phyloP scores from a whole-genome alignment of 2,113 vertebrate species.

The Gracilinanus agilis region DNA sequence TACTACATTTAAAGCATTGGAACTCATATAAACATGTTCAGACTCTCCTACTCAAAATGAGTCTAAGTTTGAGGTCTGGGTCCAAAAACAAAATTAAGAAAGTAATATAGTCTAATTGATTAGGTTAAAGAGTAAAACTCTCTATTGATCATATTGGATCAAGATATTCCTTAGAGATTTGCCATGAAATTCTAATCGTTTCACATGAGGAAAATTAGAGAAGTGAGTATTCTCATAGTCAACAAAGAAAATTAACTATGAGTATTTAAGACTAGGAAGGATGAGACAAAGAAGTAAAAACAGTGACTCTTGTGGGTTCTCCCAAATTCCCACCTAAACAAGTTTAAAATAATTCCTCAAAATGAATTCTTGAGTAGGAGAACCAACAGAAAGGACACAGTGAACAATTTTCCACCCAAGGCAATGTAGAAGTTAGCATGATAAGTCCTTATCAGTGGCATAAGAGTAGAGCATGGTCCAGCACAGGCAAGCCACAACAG shows the following conservation, averaged over 20 bases:
- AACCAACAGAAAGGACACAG: no score
- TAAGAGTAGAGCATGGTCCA: no score
- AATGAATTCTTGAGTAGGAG: no score
- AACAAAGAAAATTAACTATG: neutral
- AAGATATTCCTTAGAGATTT: neutral
- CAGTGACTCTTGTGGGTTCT: no score
- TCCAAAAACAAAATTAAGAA: slow-evolving; percentile 2
- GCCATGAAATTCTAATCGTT: neutral
- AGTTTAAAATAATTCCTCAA: no score
- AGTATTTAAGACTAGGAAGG: neutral
- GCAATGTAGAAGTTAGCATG: no score
- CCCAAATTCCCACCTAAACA: no score
- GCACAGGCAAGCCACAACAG: no score
- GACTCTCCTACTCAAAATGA: neutral
- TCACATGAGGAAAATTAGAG: neutral
- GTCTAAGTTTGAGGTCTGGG: neutral
- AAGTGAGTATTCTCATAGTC: neutral
- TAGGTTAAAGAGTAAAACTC: neutral
- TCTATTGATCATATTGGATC: neutral
- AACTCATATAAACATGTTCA: neutral
- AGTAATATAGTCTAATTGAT: neutral
- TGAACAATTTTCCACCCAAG: no score
- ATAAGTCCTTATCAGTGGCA: no score
- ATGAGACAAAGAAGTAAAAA: no score
- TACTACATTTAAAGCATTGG: neutral